phyloP scores from a whole-genome alignment of 2,797 vertebrate species.

The Sphenopsis melanotis region DNA sequence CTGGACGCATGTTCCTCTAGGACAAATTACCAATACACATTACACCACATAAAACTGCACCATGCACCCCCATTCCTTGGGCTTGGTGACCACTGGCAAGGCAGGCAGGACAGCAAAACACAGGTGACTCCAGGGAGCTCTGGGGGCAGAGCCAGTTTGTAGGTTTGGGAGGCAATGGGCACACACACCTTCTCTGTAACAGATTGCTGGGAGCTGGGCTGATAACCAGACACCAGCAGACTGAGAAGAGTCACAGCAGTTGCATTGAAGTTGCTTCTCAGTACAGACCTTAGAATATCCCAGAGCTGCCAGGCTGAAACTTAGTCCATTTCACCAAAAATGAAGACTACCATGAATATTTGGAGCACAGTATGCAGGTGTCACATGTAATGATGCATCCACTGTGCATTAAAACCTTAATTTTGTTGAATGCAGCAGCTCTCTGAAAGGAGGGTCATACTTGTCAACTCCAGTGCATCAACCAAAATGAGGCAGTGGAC shows the following conservation, averaged over 20 bases:
- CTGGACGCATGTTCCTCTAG: background rate
- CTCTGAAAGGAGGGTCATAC: background rate
- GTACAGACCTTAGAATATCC: background rate
- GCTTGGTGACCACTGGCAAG: background rate
- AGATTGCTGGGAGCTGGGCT: background rate
- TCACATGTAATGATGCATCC: background rate
- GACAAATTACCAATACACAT: background rate
- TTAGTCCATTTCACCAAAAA: background rate
- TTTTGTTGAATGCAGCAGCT: background rate
- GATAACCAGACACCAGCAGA: background rate
- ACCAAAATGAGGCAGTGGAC: background rate
- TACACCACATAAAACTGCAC: background rate
- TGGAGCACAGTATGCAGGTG: background rate
- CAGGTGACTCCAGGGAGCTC: background rate
- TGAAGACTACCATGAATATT: background rate
- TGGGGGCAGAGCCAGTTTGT: background rate
- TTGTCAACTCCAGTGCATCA: background rate
- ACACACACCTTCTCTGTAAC: background rate
- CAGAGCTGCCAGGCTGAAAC: background rate
- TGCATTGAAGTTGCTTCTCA: background rate
- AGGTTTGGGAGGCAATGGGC: background rate
- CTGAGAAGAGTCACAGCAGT: background rate
- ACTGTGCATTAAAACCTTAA: conserved; percentile 4
- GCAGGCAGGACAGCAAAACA: background rate
- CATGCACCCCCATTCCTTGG: background rate